phyloP scores from a whole-genome alignment of 2,797 vertebrate genomes.

The Otolemur crassicaudatus region DNA sequence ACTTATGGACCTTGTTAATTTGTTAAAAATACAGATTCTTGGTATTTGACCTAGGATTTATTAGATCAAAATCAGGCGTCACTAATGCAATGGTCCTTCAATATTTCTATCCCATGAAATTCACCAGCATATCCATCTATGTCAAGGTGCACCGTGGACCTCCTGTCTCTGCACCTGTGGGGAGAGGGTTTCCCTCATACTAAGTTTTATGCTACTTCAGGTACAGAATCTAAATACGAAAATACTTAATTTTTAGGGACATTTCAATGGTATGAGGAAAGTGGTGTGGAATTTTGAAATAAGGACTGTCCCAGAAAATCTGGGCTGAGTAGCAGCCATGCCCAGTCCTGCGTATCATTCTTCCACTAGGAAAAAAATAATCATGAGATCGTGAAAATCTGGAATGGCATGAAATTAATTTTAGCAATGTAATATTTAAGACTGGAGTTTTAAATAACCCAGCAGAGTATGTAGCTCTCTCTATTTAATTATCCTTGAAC shows the following conservation, averaged over 20 bases:
- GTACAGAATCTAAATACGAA: neutral
- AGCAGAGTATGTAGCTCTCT: conserved; percentile 17
- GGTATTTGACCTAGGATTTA: neutral
- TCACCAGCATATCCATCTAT: neutral
- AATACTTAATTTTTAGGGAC: neutral
- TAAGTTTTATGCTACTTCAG: neutral
- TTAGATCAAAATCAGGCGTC: neutral
- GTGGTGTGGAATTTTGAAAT: conserved; percentile 39
- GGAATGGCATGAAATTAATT: conserved; percentile 42
- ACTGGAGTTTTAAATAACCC: conserved; percentile 60
- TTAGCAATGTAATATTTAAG: conserved; percentile 65
- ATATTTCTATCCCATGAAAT: neutral
- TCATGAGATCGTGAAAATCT: conserved; percentile 27
- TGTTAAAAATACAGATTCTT: neutral
- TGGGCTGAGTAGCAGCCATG: neutral
- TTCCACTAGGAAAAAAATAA: neutral
- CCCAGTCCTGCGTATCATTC: neutral
- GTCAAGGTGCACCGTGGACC: neutral
- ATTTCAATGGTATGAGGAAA: neutral
- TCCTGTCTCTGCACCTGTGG: neutral
- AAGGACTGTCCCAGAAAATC: conserved; percentile 17
- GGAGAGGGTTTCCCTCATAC: neutral
- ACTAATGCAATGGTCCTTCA: neutral
- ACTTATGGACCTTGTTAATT: neutral
- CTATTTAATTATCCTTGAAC: conserved; percentile 56